These are phyloP conservation scores for Himalopsyche anomala DNA, from an alignment of 2,888 invertebrate genomes.

Conservation along the genomic window DNA sequence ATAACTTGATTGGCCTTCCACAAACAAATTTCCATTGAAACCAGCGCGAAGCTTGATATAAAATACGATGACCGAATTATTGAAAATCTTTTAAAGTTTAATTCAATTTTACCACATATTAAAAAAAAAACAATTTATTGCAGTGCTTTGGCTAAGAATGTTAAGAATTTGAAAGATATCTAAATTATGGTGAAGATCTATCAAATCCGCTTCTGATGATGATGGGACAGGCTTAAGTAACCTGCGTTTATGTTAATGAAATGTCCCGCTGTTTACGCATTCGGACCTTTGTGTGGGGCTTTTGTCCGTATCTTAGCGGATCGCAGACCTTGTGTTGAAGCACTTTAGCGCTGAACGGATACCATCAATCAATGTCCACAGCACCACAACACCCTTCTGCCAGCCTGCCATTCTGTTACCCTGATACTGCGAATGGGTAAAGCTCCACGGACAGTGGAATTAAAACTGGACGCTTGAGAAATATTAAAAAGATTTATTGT, in stretches of 20 bases:
- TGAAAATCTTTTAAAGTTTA: no score
- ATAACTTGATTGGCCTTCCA: no score
- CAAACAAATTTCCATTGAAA: no score
- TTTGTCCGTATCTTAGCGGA: neutral
- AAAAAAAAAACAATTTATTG: no score
- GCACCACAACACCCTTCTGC: constrained; percentile 36
- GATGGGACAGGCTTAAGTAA: neutral
- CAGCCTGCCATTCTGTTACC: neutral
- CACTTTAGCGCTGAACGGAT: constrained; percentile 46
- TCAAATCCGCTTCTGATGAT: no score
- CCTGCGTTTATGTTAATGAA: neutral
- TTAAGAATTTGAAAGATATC: no score
- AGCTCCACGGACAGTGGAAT: constrained; percentile 18
- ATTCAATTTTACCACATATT: no score
- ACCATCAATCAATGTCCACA: constrained; percentile 61
- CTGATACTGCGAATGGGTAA: neutral
- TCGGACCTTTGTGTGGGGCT: neutral
- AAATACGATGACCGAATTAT: no score
- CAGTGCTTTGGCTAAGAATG: no score
- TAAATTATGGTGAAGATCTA: no score
- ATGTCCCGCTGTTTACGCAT: neutral
- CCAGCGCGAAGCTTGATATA: no score
- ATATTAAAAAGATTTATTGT: neutral
- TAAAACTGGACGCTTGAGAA: constrained; percentile 12
- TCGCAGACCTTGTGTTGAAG: constrained; percentile 26